These are phyloP conservation scores for Platycnemis pennipes DNA, from an alignment of 2,888 invertebrate genomes.

Conservation along the genomic window DNA sequence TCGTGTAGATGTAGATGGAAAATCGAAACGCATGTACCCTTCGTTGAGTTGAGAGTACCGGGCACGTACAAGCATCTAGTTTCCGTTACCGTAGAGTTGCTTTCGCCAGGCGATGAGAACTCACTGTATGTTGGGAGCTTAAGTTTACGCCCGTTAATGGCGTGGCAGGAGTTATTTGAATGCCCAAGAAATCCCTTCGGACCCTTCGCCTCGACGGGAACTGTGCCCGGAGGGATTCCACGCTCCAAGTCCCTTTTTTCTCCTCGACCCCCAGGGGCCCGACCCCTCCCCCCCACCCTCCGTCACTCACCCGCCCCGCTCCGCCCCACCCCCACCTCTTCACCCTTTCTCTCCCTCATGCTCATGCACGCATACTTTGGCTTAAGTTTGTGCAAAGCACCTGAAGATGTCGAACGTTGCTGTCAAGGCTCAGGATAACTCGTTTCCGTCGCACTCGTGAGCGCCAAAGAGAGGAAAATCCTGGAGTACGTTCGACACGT, in stretches of 20 bases:
- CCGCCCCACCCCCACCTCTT: background rate
- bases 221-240: conserved; percentile 1
- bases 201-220: background rate
- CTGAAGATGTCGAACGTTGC: background rate
- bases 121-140: background rate
- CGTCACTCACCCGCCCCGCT: background rate
- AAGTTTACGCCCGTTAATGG: conserved; percentile 1
- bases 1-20: background rate
- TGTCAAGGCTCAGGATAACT: background rate
- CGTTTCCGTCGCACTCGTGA: background rate
- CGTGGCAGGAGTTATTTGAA: background rate
- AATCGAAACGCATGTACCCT: background rate
- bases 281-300: background rate
- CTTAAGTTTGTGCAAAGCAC: background rate
- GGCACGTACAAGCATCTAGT: background rate
- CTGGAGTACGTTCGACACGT: background rate
- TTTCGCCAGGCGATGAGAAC: background rate
- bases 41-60: background rate
- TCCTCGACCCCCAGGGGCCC: background rate
- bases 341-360: background rate
- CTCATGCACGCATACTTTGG: background rate
- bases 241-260: background rate
- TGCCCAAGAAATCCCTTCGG: conserved; percentile 19
- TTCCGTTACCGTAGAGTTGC: background rate
- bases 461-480: no score